These are phyloP conservation scores for Trichoplusia ni DNA, from an alignment of 1,140 invertebrate species.

Conservation along the genomic window DNA sequence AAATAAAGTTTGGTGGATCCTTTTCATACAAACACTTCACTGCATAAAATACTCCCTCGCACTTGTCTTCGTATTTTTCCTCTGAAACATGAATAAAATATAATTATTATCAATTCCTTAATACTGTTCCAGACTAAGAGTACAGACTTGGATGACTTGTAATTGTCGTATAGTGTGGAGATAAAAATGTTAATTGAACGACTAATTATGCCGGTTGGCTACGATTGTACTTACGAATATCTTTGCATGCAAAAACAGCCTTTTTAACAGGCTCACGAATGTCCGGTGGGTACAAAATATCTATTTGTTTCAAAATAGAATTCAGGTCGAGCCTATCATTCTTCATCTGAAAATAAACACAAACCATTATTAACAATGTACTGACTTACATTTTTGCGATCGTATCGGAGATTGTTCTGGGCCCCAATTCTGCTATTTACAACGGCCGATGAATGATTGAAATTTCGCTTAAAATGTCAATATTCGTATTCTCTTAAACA, in stretches of 20 bases:
- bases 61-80: slow-evolving; percentile 45
- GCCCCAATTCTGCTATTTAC: no score
- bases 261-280: slow-evolving; percentile 53
- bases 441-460: no score
- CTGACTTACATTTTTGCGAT: no score
- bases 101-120: slow-evolving; percentile 2
- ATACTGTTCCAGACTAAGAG: no score
- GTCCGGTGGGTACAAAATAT: slow-evolving; percentile 61
- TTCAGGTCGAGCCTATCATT: slow-evolving; percentile 60
- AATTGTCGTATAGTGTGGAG: no score
- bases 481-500: no score
- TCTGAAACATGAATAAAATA: slow-evolving; percentile 47
- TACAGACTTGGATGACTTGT: no score
- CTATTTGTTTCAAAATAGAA: slow-evolving; percentile 60
- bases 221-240: slow-evolving; percentile 53
- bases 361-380: no score
- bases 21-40: slow-evolving; percentile 49
- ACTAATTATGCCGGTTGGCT: no score
- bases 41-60: slow-evolving; percentile 40
- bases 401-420: no score
- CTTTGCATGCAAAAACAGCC: slow-evolving; percentile 48
- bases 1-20: slow-evolving; percentile 46
- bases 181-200: no score
- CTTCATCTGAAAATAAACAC: slow-evolving; percentile 63
- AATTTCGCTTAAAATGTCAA: no score